Percentiles rank a stretch among this genome's conserved stretches.
Conservation (phyloP, 2,113 vertebrate species). For the Peromyscus polionotus region DNA sequence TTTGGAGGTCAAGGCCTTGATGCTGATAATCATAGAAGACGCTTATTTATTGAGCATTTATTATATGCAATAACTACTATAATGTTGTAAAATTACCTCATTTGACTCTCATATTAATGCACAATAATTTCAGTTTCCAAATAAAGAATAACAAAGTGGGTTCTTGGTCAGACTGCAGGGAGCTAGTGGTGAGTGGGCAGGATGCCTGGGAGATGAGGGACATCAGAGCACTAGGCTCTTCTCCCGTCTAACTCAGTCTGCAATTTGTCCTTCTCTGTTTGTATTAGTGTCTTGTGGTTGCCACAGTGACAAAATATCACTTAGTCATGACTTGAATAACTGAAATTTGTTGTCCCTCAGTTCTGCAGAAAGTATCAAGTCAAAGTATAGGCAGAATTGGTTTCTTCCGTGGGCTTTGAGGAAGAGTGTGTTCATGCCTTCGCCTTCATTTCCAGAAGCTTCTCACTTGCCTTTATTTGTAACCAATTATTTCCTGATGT, state of each 20-base stretch:
- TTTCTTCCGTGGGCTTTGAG: neutral
- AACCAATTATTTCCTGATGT: neutral
- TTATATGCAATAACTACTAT: neutral
- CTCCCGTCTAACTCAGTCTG: no score
- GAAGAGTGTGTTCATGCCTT: neutral
- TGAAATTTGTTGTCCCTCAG: neutral
- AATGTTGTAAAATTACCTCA: neutral
- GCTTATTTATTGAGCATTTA: neutral
- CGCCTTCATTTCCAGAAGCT: neutral
- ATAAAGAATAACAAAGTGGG: neutral
- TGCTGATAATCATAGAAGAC: neutral
- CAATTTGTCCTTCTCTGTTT: neutral
- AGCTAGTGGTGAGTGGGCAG: no score
- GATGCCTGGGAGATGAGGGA: no score
- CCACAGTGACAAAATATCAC: neutral
- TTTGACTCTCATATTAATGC: neutral
- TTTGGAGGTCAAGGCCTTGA: neutral
- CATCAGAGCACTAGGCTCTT: neutral
- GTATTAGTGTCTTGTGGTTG: neutral
- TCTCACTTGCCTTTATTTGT: neutral
- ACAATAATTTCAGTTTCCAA: neutral
- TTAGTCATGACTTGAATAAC: neutral
- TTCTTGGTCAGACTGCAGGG: rapidly evolving
- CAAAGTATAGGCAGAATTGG: neutral
- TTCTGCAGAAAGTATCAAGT: neutral